Evolutionary conservation across 2,888 invertebrate species (phyloP), one percentile per base, ranked within the genome.

Genomic region (Apeira syringaria): DNA sequence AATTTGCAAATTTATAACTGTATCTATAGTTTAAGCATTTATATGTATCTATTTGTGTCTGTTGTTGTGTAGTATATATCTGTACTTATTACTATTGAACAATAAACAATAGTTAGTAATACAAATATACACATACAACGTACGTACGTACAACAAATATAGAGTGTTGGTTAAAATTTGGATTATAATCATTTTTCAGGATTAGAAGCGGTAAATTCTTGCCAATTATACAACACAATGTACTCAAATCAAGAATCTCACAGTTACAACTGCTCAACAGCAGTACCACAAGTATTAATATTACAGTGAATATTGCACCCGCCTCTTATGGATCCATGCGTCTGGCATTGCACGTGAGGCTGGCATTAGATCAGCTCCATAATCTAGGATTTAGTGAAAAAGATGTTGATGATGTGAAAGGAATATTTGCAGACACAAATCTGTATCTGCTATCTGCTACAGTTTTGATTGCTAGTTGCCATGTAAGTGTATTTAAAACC

Each of bases 381-480:
- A 70, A 85, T n/a, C 82, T 97, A 36, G 98, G 98, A 3, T 99
- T 99, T 68, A 94, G 95, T 22, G 94, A 95, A 46, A 98, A 98
- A 74, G 99, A 99, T 85, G 91, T 98, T 20, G 99, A 99, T 82
- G 99, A 99, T 89, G 95, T 98, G 0, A 99, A 99, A 80, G 96
- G 97, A 34, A 96, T 99, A 60, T 98, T 99, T 82, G 96, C 97
- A 0, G 99, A 99, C 68, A 99, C 98, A 0, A 99, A 98, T 78
- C 91, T 99, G 26, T 97, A 97, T 76, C 91, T 99, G 44, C 84
- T 99, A 27, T 95, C 96, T 57, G 93, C 96, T 38, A 99, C 99
- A 1, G 93, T 99, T 56, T 91, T 96, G 62, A 95, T 99, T 56
- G 96, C 98, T 22, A 95, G 97, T 56, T 91, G 97, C 68, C 99